Conservation (phyloP, 2,888 invertebrate species). For the Altica lythri region DNA sequence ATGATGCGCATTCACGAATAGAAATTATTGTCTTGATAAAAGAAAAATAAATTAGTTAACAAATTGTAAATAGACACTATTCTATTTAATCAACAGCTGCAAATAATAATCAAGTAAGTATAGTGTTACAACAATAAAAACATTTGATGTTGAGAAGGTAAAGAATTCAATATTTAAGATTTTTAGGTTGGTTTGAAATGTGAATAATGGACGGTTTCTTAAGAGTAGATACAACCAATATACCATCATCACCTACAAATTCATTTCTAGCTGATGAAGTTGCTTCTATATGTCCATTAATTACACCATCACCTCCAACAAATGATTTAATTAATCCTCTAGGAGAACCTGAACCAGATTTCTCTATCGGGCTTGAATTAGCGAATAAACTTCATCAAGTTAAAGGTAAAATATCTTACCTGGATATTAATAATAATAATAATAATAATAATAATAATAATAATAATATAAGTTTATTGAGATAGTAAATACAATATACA, state of each 20-base stretch:
- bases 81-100: too few species aligned
- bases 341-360: constrained; percentile 50
- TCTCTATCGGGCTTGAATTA: constrained; percentile 51
- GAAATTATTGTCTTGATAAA: constrained; percentile 25
- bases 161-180: background rate
- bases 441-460: background rate
- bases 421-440: background rate
- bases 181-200: constrained; percentile 11
- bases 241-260: constrained; percentile 52
- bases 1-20: constrained; percentile 21
- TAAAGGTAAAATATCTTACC: constrained; percentile 46
- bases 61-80: constrained; percentile 10
- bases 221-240: constrained; percentile 37
- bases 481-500: too few species aligned
- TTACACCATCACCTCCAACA: constrained; percentile 57
- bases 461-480: too few species aligned
- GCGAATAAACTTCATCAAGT: constrained; percentile 54
- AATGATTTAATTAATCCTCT: constrained; percentile 55
- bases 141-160: too few species aligned
- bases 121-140: background rate
- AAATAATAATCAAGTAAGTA: constrained; percentile 2
- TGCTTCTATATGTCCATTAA: constrained; percentile 56
- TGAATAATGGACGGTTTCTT: constrained; percentile 42
- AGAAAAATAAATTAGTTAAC: constrained; percentile 25
- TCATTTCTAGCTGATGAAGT: constrained; percentile 55